These are phyloP conservation scores for Crenichthys baileyi DNA, from an alignment of 2,797 vertebrate genomes.

Conservation along the genomic window DNA sequence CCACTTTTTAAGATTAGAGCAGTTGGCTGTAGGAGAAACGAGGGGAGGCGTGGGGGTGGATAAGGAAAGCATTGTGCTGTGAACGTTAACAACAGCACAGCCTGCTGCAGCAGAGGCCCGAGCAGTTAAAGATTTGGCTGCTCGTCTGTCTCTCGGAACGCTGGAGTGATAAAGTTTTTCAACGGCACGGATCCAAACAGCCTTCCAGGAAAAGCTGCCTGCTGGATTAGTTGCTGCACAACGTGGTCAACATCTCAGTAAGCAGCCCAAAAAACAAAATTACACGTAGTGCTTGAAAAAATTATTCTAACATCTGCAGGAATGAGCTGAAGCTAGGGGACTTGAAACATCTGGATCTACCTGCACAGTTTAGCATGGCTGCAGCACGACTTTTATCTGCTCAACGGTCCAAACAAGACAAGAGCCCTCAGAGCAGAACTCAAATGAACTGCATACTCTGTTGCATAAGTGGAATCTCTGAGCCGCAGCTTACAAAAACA, in stretches of 20 bases:
- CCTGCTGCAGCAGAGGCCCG: constrained; percentile 28
- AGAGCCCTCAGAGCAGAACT: not conserved
- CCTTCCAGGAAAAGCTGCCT: constrained; percentile 51
- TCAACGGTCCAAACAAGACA: not conserved
- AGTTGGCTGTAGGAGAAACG: constrained; percentile 21
- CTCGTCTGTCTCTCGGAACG: constrained; percentile 46
- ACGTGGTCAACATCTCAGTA: constrained; percentile 30
- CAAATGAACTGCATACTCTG: not conserved
- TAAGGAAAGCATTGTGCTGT: constrained; percentile 57
- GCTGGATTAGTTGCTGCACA: constrained; percentile 36
- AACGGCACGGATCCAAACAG: constrained; percentile 24
- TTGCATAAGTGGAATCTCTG: not conserved
- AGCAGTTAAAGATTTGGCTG: constrained; percentile 34
- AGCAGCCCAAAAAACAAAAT: constrained; percentile 22
- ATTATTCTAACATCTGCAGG: constrained; percentile 9
- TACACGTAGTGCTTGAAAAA: constrained; percentile 17
- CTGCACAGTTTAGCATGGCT: not conserved
- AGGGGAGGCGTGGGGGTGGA: constrained; percentile 4
- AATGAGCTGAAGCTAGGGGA: not conserved
- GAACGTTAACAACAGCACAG: constrained; percentile 41
- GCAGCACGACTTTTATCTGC: not conserved
- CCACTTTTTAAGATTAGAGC: constrained; percentile 53
- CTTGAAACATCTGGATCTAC: constrained; percentile 29
- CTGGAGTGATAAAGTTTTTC: constrained; percentile 49
- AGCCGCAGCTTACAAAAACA: not conserved